These are phyloP conservation scores for Cheumatopsyche charites DNA, from an alignment of 1,140 invertebrate genomes.

Conservation along the genomic window DNA sequence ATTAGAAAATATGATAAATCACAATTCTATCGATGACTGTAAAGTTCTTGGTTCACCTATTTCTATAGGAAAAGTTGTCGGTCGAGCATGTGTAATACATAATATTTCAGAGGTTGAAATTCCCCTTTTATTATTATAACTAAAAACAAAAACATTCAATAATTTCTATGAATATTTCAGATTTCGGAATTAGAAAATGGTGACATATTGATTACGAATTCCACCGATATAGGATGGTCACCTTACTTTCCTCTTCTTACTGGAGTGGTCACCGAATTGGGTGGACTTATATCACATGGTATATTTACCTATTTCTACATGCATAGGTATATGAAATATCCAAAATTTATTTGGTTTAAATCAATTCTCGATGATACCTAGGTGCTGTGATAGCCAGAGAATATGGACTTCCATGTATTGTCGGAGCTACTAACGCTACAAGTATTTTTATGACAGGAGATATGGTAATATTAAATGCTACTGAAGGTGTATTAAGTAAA, in stretches of 20 bases:
- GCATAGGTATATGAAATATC: constrained; percentile 34
- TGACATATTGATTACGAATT: constrained; percentile 79
- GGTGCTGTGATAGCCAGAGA: constrained; percentile 86
- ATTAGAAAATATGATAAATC: constrained; percentile 46
- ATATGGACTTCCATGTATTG: constrained; percentile 83
- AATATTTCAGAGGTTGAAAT: constrained; percentile 57
- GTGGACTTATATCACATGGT: constrained; percentile 86
- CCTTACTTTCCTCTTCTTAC: constrained; percentile 83
- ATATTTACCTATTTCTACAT: too few relatives aligned
- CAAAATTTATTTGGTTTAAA: neutral
- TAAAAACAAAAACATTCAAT: neutral
- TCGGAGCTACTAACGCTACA: constrained; percentile 74
- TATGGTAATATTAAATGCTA: constrained; percentile 56
- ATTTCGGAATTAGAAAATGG: constrained; percentile 61
- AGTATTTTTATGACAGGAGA: constrained; percentile 73
- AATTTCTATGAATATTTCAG: constrained; percentile 47
- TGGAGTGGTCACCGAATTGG: constrained; percentile 84
- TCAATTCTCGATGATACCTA: too few relatives aligned
- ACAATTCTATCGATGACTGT: constrained; percentile 44
- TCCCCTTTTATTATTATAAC: neutral
- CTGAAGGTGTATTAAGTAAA: constrained; percentile 49
- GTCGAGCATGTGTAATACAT: constrained; percentile 72
- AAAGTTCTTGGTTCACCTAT: constrained; percentile 71
- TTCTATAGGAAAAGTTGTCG: constrained; percentile 69
- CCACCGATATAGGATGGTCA: constrained; percentile 86